A percentile compares a stretch with the other conserved stretches of the same genome.
phyloP scores from a whole-genome alignment of 2,113 vertebrate genomes.

The Strix aluco region DNA sequence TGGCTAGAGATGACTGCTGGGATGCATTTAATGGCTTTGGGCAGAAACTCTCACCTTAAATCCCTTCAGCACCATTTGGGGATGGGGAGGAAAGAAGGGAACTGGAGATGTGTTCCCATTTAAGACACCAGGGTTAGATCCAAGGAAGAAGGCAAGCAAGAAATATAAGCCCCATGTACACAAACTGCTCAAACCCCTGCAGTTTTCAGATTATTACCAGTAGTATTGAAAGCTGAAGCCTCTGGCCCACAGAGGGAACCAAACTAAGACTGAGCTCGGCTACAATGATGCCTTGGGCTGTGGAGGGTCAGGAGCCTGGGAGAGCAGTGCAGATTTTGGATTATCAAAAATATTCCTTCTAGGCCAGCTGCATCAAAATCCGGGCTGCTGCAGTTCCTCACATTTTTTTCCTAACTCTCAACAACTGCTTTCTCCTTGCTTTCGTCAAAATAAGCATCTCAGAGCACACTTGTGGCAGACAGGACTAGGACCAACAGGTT shows the following conservation, averaged over 20 bases:
- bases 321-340: not conserved
- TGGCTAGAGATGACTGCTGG: not conserved
- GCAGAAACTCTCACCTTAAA: not conserved
- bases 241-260: not conserved
- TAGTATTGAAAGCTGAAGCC: not conserved
- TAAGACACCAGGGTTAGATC: not conserved
- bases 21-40: not conserved
- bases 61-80: not conserved
- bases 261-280: not conserved
- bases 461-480: not conserved
- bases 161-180: not conserved
- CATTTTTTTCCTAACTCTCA: not conserved
- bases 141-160: not conserved
- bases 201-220: not conserved
- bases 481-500: not conserved
- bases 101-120: not conserved
- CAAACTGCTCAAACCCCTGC: not conserved
- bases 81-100: not conserved
- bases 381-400: not conserved
- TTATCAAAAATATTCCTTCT: not conserved
- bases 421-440: not conserved
- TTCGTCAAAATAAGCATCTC: slow-evolving; percentile 15
- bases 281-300: not conserved
- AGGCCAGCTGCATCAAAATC: not conserved
- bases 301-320: not conserved